Base-by-base conservation (phyloP, 2,797 vertebrate species). In the Tinamus major region DNA sequence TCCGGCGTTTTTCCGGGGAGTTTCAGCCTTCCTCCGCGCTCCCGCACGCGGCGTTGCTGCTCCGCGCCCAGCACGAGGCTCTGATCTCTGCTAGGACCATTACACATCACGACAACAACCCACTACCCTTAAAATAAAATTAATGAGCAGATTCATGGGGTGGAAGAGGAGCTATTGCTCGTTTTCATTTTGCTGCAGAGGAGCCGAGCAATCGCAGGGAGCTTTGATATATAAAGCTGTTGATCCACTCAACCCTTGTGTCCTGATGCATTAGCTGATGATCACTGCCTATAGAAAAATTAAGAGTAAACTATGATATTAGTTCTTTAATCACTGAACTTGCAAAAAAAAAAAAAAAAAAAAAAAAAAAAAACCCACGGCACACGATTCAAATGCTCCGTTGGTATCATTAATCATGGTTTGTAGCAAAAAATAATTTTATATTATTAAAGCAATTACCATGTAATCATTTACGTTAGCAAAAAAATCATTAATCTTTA, bases 401-500 rank as follows among this genome's bases (percentile, higher is more conserved):
- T 18, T 61, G 42, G 75, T 92, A 85, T 96, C 96, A 97, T 98
- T 97, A 97, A 97, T 97, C 97, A 97, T 49, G 80, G 86, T 96
- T 97, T 92, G 90, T 42, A 95, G 79, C 79, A 96, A 90, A 97
- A 98, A 97, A 97, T 96, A 97, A 97, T 96, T 94, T 95, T 87
- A 95, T 91, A 97, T 95, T 97, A 97, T 97, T 97, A 97, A 96
- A 97, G 95, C 92, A 97, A 97, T 98, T 97, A 97, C 64, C 79
- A 65, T 61, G 80, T 90, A 97, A 97, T 97, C 96, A 96, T 97
- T 96, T 97, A 87, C 9, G 53, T 96, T 95, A 94, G 95, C 83
- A 95, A 96, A 96, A 96, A 97, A 97, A 95, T 89, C 94, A 97
- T 97, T 97, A 95, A 96, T 95, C 94, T 96, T 95, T 85, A 92